Base-by-base conservation (phyloP, 2,888 invertebrate species). In the Crioceris asparagi region DNA sequence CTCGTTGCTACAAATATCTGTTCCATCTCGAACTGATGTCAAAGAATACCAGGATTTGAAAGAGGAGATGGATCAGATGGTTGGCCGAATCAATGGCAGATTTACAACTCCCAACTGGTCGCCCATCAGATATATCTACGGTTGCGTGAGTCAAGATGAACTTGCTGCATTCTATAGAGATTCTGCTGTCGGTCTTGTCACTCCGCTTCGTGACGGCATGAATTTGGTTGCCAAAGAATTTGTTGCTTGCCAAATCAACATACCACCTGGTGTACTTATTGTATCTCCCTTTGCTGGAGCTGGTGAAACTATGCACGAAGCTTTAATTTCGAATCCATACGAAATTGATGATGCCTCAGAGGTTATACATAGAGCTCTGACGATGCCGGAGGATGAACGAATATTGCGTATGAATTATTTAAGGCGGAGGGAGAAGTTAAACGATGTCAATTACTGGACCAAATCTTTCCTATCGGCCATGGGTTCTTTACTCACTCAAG, bases 71-170 rank as follows among this genome's bases (percentile, higher is more conserved):
- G 90, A 91, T 62, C 88, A 90, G 56, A 60, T 90, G 34, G 87
- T 91, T 31, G 90, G 85, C 12, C 71, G 83, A 39, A 90, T 91
- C 40, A 91, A 91, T 57, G 90, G 90, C 11, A 75, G 81, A 39
- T 90, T 90, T 54, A 86, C 88, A 1, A 90, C 88, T 0, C 84
- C 88, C 0, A 87, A 86, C 60, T 91, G 91, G 91, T 87, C 90
- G 1, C 91, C 91, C 0, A 90, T 91, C 7, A 46, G 57, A 25
- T 90, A 90, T 49, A 90, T 90, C 49, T 90, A 84, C 57, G 90
- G 88, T 7, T 87, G 85, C 57, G 82, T 90, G 2, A 82, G 79
- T 34, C 90, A 90, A 63, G 81, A 85, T 36, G 86, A 88, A 55
- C 62, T 90, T 29, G 88, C 90, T 0, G 84, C 86, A 0, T 82